Percentiles rank a stretch among this genome's conserved stretches.
Evolutionary conservation across 1,140 invertebrate genomes (phyloP).

Genomic region (Lepidurus couesii): DNA sequence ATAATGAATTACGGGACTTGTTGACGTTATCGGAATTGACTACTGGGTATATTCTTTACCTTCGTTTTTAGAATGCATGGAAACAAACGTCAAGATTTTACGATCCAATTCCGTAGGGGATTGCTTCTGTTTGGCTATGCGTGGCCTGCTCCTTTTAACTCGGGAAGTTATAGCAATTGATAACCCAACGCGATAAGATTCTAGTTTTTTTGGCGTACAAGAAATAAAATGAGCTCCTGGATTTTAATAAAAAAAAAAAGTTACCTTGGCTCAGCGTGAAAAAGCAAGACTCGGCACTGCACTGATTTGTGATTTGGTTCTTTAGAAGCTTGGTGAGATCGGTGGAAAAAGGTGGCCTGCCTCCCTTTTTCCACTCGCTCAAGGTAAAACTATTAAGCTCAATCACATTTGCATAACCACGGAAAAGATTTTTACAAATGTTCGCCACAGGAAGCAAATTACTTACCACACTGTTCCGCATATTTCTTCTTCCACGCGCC

Average conservation of each 20-base stretch:
- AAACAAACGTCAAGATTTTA: neutral
- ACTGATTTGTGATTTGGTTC: neutral
- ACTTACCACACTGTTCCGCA: slow-evolving; percentile 16
- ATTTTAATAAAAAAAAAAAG: neutral
- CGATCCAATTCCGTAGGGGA: neutral
- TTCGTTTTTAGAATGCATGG: neutral
- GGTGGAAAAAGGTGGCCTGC: neutral
- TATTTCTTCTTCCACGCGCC: slow-evolving; percentile 14
- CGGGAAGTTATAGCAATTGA: neutral
- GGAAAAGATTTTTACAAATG: slow-evolving; percentile 14
- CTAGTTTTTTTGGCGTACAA: neutral
- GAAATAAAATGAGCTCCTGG: neutral
- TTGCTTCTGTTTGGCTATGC: neutral
- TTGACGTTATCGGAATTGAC: neutral
- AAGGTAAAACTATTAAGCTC: slow-evolving; percentile 10
- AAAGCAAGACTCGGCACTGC: neutral
- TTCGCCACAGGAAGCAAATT: slow-evolving; percentile 3
- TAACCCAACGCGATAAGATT: neutral
- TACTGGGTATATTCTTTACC: neutral
- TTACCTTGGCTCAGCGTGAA: neutral
- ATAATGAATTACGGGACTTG: slow-evolving; percentile 15
- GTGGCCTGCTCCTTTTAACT: neutral
- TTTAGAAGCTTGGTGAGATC: neutral
- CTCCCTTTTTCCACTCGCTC: neutral
- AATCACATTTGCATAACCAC: slow-evolving; percentile 22